A percentile compares a stretch with the other conserved stretches of the same genome.
These are phyloP conservation scores for Gambusia affinis DNA, from an alignment of 2,113 vertebrate species.

Conservation along the genomic window DNA sequence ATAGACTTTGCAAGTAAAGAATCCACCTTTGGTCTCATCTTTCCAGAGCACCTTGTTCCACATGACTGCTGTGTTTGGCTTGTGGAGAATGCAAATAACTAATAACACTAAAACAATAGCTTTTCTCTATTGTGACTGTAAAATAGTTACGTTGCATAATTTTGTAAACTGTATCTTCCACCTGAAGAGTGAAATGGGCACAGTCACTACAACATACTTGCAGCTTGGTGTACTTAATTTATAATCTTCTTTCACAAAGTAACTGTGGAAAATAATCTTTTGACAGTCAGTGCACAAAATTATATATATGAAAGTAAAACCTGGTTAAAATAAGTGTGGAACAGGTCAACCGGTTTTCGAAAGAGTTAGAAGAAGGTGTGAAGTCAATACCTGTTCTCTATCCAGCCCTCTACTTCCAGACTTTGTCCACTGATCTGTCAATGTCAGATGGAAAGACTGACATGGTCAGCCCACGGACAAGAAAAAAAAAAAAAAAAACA, in stretches of 20 bases:
- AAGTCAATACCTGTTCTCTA: conserved; percentile 57
- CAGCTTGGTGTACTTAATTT: neutral
- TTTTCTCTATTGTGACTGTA: no score
- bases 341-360: conserved; percentile 37
- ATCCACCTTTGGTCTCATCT: neutral
- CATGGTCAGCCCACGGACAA: conserved; percentile 23
- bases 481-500: neutral
- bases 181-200: neutral
- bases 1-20: neutral
- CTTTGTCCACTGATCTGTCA: conserved; percentile 54
- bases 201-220: neutral
- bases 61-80: no score
- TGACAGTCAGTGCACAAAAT: neutral
- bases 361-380: conserved; percentile 36
- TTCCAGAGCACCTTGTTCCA: neutral
- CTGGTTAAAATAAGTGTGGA: conserved; percentile 25
- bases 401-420: conserved; percentile 14
- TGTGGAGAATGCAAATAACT: no score
- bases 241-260: neutral
- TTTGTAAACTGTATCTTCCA: neutral
- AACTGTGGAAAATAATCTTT: neutral
- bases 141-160: neutral
- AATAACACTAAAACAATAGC: no score
- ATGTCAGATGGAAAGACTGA: conserved; percentile 53
- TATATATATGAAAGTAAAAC: neutral